Evolutionary conservation across 1,140 invertebrate genomes (phyloP).

Genomic region (Drosophila lacteicornis): DNA sequence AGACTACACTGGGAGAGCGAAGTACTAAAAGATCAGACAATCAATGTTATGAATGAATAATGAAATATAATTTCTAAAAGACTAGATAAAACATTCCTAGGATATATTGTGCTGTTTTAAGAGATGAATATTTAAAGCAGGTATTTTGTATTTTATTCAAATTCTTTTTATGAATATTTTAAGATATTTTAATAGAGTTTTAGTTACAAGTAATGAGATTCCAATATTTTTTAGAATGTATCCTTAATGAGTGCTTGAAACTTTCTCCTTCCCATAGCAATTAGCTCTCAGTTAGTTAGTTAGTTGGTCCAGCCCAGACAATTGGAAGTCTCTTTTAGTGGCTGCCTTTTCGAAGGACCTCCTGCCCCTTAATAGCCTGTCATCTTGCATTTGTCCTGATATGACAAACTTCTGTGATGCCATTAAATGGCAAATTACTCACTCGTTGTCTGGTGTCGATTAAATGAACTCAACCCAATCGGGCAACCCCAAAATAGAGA

Average conservation of each 20-base stretch:
- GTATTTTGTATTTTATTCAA: too few species aligned
- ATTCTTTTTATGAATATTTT: too few species aligned
- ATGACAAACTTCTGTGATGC: conserved; percentile 51
- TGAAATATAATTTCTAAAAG: too few species aligned
- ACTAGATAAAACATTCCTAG: too few species aligned
- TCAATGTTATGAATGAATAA: too few species aligned
- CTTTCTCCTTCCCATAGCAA: background rate
- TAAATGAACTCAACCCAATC: conserved; percentile 77
- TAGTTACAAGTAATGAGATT: too few species aligned
- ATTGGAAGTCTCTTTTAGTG: conserved; percentile 14
- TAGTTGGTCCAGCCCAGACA: background rate
- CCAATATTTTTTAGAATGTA: background rate
- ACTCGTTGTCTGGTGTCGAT: conserved; percentile 68
- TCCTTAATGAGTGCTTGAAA: background rate
- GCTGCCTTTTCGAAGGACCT: background rate
- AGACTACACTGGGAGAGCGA: conserved; percentile 1
- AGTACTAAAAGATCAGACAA: background rate
- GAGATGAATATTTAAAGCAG: too few species aligned
- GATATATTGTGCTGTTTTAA: too few species aligned
- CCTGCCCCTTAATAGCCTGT: conserved; percentile 51
- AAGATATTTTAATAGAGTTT: too few species aligned
- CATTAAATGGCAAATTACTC: conserved; percentile 75
- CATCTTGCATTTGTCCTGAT: conserved; percentile 56
- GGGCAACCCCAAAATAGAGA: conserved; percentile 52
- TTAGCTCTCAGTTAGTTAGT: conserved; percentile 12